Conservation (phyloP, 2,113 vertebrate species). For the Mormoops blainvillei region DNA sequence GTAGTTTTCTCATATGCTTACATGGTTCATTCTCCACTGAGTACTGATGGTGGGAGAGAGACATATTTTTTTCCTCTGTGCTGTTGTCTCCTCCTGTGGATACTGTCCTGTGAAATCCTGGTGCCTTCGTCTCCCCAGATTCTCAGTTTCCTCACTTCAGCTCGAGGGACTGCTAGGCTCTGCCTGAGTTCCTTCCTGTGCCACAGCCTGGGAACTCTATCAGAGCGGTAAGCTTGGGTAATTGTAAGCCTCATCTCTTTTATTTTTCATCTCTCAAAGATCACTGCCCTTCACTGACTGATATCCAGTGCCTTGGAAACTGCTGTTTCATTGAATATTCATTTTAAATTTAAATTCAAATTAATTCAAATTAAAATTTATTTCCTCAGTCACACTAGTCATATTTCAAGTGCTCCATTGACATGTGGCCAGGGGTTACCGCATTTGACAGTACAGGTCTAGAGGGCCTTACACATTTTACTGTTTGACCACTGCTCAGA, state of each 20-base stretch:
- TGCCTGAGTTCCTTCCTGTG: background rate
- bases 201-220: background rate
- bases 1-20: background rate
- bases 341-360: conserved; percentile 19
- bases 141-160: background rate
- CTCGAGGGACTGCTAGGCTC: background rate
- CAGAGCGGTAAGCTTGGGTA: background rate
- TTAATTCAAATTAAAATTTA: conserved; percentile 23
- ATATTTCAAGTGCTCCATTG: background rate
- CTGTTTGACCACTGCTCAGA: background rate
- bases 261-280: background rate
- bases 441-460: background rate
- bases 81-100: background rate
- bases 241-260: background rate
- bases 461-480: background rate
- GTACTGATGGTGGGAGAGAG: background rate
- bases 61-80: background rate
- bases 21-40: background rate
- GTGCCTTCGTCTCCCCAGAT: background rate
- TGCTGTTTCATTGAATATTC: conserved; percentile 15
- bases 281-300: background rate
- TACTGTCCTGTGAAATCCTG: background rate
- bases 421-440: background rate
- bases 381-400: background rate
- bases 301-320: background rate